Base-by-base conservation (phyloP, 2,888 invertebrate species). In the Noctua fimbriata region DNA sequence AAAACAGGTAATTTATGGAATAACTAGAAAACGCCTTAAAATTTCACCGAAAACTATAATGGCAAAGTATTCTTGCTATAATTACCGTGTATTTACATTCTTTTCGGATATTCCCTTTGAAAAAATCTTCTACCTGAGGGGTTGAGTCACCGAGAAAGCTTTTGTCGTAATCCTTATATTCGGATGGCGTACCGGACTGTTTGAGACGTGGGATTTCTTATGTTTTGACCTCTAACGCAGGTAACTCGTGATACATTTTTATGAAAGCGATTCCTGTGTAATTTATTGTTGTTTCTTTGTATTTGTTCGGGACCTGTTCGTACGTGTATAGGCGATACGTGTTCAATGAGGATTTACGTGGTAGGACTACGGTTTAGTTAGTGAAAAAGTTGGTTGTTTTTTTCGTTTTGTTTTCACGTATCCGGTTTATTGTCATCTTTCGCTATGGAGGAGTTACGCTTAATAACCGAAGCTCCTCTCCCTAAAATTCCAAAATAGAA, bases 141-240 rank as follows among this genome's bases (percentile, higher is more conserved):
- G 79, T 75, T 93, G 94, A 94, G 89, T 93, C 92, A 93, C 88
- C 87, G 83, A 91, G 88, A 90, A 89, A 89, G 87, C 91, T 84
- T 91, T 93, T 93, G 89, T 89, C 78, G 83, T 91, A 92, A 93
- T 92, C 91, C 91, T 87, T 92, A 90, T 91, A 91, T 92, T 90
- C 89, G 90, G 88, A 79, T 78, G 76, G 84, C 87, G 84, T 80
- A 73, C 73, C 66, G 74, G 69, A 60, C 78, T 79, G 83, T 87
- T 87, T 79, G 79, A 74, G 84, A 78, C 84, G 83, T 85, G 83
- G 81, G 81, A 88, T 87, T 87, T 89, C 90, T 88, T 81, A 85
- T 87, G 83, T 86, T 82, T 81, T 84, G 86, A 86, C 90, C 89
- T 85, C 81, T 81, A 79, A 80, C 78, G 80, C 89, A 89, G 88